phyloP scores from a whole-genome alignment of 2,888 invertebrate genomes.

The Ophraella communa region DNA sequence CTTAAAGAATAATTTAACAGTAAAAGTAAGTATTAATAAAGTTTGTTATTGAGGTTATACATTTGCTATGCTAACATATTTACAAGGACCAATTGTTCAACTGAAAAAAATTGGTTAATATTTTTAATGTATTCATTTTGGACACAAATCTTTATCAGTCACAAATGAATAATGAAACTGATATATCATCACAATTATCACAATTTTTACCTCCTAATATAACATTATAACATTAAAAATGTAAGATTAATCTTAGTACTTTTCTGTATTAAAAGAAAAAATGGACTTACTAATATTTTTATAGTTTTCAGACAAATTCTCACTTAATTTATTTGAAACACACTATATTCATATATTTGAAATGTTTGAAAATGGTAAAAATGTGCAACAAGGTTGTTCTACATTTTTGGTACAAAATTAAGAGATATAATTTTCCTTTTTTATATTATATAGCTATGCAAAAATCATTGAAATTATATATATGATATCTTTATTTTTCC shows the following conservation, averaged over 20 bases:
- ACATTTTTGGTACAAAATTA: constrained; percentile 25
- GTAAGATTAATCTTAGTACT: background rate
- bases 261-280: background rate
- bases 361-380: constrained; percentile 1
- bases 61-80: too few species aligned
- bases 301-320: constrained; percentile 5
- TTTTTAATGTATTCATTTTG: too few species aligned
- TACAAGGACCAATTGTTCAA: too few species aligned
- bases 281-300: too few species aligned
- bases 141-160: too few species aligned
- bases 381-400: constrained; percentile 10
- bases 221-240: background rate
- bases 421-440: constrained; percentile 19
- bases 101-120: too few species aligned
- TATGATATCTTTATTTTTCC: constrained; percentile 20
- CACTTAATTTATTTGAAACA: constrained; percentile 15
- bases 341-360: constrained; percentile 1
- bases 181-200: too few species aligned
- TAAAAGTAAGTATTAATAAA: too few species aligned
- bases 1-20: too few species aligned
- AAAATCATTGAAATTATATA: constrained; percentile 10
- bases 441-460: constrained; percentile 13
- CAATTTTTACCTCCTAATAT: too few species aligned
- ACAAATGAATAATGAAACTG: too few species aligned
- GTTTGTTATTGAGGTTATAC: too few species aligned